These are phyloP conservation scores for Vimba vimba DNA, from an alignment of 2,113 vertebrate species.

Conservation along the genomic window DNA sequence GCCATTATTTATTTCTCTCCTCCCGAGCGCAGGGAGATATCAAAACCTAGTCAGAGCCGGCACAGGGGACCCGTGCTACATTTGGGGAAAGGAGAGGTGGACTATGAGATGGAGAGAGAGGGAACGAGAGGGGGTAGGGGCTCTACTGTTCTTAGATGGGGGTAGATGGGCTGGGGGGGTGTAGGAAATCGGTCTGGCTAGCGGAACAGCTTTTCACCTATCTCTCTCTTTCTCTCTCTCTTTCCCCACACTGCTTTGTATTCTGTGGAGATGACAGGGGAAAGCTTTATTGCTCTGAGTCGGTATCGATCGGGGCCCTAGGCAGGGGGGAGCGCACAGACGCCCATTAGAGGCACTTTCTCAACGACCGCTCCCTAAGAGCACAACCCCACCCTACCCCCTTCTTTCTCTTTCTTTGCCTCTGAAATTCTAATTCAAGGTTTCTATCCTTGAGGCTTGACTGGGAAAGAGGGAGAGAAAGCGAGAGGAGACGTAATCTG, in stretches of 20 bases:
- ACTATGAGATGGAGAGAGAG: conserved; percentile 34
- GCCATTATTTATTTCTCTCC: conserved; percentile 72
- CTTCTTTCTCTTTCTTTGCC: conserved; percentile 32
- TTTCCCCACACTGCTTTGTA: conserved; percentile 80
- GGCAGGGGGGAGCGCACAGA: conserved; percentile 73
- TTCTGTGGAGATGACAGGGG: conserved; percentile 85
- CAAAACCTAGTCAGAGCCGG: conserved; percentile 51
- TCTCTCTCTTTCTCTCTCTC: conserved; percentile 61
- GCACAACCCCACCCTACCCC: conserved; percentile 42
- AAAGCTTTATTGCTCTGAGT: conserved; percentile 87
- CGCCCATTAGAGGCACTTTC: conserved; percentile 76
- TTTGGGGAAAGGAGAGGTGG: conserved; percentile 56
- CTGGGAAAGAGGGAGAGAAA: conserved; percentile 33
- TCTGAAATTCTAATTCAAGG: conserved; percentile 80
- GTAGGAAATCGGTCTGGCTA: conserved; percentile 84
- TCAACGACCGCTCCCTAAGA: conserved; percentile 73
- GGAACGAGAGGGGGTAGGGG: conserved; percentile 54
- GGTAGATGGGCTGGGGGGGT: conserved; percentile 60
- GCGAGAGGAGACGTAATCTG: conserved; percentile 51
- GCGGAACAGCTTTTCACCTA: conserved; percentile 85
- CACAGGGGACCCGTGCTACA: conserved; percentile 57
- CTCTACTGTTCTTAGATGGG: conserved; percentile 49
- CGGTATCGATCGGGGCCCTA: conserved; percentile 84
- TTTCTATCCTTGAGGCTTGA: conserved; percentile 69
- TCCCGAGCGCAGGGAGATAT: conserved; percentile 62